Evolutionary conservation across 2,888 invertebrate genomes (phyloP).

Genomic region (Mesoligia furuncula): DNA sequence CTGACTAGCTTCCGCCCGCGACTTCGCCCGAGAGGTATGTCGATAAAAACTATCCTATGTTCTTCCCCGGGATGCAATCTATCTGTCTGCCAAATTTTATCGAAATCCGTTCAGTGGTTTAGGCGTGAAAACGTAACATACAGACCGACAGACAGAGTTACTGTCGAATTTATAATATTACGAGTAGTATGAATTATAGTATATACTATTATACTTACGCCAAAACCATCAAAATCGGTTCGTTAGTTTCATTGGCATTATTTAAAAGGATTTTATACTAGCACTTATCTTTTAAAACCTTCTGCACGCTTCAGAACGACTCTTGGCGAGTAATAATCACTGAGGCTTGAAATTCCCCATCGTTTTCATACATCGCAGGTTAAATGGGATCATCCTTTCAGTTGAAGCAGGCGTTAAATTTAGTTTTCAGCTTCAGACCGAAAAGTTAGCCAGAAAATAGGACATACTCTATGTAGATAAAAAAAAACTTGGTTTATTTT

Average conservation of each 20-base stretch:
- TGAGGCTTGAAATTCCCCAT: constrained; percentile 39
- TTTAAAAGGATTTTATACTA: constrained; percentile 25
- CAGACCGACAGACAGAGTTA: no score
- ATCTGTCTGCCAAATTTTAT: no score
- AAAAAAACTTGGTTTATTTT: constrained; percentile 9
- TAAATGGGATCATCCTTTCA: constrained; percentile 28
- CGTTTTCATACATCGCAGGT: constrained; percentile 42
- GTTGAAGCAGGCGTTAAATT: constrained; percentile 25
- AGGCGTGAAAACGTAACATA: no score
- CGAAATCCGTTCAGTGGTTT: no score
- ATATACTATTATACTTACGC: no score
- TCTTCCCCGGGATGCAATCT: no score
- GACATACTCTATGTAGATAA: neutral
- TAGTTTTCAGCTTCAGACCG: constrained; percentile 24
- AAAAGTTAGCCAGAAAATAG: constrained; percentile 20
- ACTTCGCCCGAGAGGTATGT: no score
- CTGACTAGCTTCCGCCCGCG: no score
- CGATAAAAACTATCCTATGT: no score
- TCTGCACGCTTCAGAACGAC: constrained; percentile 22
- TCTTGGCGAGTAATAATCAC: constrained; percentile 39
- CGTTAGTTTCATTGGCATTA: neutral
- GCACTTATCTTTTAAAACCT: constrained; percentile 32
- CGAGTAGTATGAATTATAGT: no score
- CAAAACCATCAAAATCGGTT: neutral
- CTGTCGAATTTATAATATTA: no score